Evolutionary conservation across 2,797 vertebrate species (phyloP), one percentile per base, ranked within the genome.

Genomic region (Sylvilagus floridanus): DNA sequence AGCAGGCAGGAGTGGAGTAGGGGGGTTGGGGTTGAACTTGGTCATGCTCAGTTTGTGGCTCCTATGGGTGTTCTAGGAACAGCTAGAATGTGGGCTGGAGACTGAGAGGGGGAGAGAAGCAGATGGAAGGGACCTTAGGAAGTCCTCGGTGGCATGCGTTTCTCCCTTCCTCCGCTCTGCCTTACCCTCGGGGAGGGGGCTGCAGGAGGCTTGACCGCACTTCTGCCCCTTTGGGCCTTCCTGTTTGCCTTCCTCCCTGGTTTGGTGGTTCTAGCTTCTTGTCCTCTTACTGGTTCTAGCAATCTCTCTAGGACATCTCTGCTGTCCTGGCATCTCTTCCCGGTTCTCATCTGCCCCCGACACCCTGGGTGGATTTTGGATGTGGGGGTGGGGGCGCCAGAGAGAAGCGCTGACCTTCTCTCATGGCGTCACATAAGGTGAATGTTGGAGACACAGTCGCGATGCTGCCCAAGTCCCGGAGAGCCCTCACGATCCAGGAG

Each of bases 391-490:
- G 84, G 63, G 52, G 57, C 65, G 24, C 86, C 63, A 32, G 35
- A 32, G 86, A 71, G 35, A 52, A 54, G 30, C 28, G 71, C 24
- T 82, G 87, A 98, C 95, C 63, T 11, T 0, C 0, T 0, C 0
- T 68, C 69, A 30, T 88, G 52, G 32, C 94, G 47, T 93, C 57
- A 12, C 81, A 69, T 88, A 98, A 99, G 99, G 99, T 99, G 99
- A 99, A 99, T 99, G 99, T 99, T 99, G 99, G 99, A 97, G 99
- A 99, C 98, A 99, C 98, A 97, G 97, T 98, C 99, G 99, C 99
- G 97, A 99, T 99, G 99, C 98, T 99, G 98, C 99, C 99, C 97
- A 99, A 99, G 99, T 99, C 99, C 90, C 99, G 99, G 99, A 98
- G 99, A 97, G 99, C 99, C 24, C 99, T 99, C 93, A 99, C 99